phyloP scores from a whole-genome alignment of 2,113 vertebrate species.

The Serinus canaria region DNA sequence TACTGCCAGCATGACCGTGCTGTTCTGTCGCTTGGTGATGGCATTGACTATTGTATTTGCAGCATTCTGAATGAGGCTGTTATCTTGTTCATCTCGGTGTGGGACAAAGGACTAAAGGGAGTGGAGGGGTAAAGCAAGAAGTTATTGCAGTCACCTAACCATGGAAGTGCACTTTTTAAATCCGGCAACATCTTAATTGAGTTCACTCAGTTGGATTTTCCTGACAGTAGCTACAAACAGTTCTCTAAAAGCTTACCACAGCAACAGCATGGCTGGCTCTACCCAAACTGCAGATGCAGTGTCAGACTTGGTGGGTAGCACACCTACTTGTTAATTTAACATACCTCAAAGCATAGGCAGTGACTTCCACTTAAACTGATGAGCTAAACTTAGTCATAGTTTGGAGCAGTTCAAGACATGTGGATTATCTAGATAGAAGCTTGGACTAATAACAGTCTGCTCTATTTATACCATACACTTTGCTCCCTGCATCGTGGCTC shows the following conservation, averaged over 20 bases:
- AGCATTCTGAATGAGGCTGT: conserved; percentile 82
- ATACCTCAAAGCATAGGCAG: not conserved
- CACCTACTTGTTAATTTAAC: not conserved
- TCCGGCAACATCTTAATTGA: not conserved
- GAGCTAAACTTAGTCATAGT: conserved; percentile 36
- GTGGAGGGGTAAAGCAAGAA: not conserved
- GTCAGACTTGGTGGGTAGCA: not conserved
- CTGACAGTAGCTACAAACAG: not conserved
- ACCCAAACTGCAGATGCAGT: not conserved
- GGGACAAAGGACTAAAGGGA: conserved; percentile 81
- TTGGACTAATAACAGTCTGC: conserved; percentile 25
- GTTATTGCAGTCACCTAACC: not conserved
- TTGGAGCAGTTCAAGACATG: not conserved
- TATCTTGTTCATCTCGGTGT: conserved; percentile 76
- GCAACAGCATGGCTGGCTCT: not conserved
- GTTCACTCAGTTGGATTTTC: not conserved
- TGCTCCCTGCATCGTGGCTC: not conserved
- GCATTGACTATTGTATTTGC: conserved; percentile 83
- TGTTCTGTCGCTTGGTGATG: conserved; percentile 89
- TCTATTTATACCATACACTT: conserved; percentile 23
- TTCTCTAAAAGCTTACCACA: not conserved
- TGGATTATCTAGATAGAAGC: conserved; percentile 3
- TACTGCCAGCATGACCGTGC: conserved; percentile 86
- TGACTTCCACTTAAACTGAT: not conserved
- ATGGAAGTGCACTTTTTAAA: not conserved